Percentiles rank a stretch among this genome's conserved stretches.
These are phyloP conservation scores for Trilocha varians DNA, from an alignment of 2,888 invertebrate genomes.

Conservation along the genomic window DNA sequence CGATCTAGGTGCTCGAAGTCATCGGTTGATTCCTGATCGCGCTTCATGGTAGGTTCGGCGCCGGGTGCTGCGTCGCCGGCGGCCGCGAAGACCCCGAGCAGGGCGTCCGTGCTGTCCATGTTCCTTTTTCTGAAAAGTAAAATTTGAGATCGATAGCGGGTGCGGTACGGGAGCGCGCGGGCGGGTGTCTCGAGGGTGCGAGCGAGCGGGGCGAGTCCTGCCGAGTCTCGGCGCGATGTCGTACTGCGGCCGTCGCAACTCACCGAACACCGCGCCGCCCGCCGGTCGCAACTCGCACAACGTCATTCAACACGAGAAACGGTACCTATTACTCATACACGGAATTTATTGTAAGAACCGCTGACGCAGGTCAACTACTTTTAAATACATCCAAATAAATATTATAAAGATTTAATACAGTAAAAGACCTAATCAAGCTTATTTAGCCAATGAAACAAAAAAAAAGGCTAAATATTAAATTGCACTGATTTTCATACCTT, in stretches of 20 bases:
- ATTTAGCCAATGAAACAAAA: too few species aligned
- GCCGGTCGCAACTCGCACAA: conserved; percentile 39
- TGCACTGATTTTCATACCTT: too few species aligned
- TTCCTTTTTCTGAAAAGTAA: conserved; percentile 23
- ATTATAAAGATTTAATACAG: too few species aligned
- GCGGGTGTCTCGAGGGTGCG: conserved; percentile 26
- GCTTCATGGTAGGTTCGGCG: conserved; percentile 40
- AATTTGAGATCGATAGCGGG: conserved; percentile 42
- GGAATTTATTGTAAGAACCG: too few species aligned
- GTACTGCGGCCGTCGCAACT: conserved; percentile 41
- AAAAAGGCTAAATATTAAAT: too few species aligned
- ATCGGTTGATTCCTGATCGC: conserved; percentile 80
- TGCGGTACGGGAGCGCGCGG: conserved; percentile 33
- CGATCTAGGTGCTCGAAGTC: conserved; percentile 83
- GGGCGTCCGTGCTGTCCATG: conserved; percentile 52
- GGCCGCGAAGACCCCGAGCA: conserved; percentile 47
- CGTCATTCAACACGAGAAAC: conserved; percentile 62
- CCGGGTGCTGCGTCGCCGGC: conserved; percentile 39
- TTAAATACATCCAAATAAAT: too few species aligned
- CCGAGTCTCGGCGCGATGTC: conserved; percentile 51
- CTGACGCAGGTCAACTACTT: too few species aligned
- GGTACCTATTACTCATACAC: conserved; percentile 62
- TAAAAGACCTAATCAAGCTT: too few species aligned
- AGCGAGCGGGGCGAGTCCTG: conserved; percentile 43
- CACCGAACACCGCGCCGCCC: conserved; percentile 25